phyloP scores from a whole-genome alignment of 2,797 vertebrate species.

The Macropus fuliginosus region DNA sequence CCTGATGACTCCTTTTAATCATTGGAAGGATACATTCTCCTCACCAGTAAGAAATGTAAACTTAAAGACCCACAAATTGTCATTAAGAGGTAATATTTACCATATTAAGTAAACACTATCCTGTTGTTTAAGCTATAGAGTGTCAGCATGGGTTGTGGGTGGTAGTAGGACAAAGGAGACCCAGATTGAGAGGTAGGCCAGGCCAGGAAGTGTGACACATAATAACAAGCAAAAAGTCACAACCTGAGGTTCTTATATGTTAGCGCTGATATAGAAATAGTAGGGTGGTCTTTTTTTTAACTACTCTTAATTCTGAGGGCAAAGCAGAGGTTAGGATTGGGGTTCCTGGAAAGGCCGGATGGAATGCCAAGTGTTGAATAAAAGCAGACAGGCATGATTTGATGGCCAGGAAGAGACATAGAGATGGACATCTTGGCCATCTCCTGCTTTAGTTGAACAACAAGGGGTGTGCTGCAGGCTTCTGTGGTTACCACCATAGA shows the following conservation, averaged over 20 bases:
- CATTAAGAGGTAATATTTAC: not conserved
- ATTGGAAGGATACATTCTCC: not conserved
- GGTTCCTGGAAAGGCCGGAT: not conserved
- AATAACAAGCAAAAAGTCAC: not conserved
- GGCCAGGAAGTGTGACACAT: not conserved
- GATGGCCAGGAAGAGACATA: not conserved
- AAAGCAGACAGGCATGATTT: not conserved
- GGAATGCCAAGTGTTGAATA: not conserved
- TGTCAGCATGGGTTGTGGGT: not conserved
- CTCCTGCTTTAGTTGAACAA: not conserved
- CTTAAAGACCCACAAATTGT: not conserved
- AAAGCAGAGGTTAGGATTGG: not conserved
- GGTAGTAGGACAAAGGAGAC: not conserved
- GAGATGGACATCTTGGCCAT: not conserved
- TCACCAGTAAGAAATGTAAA: not conserved
- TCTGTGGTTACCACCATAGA: not conserved
- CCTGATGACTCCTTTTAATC: not conserved
- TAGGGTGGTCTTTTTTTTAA: not conserved
- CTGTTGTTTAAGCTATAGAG: not conserved
- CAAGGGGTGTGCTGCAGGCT: not conserved
- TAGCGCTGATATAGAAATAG: not conserved
- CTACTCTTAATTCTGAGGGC: not conserved
- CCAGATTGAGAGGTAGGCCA: not conserved
- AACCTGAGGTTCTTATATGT: not conserved
- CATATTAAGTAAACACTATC: not conserved